A percentile compares a stretch with the other conserved stretches of the same genome.
phyloP scores from a whole-genome alignment of 2,888 invertebrate genomes.

The Heliothis peltigera region DNA sequence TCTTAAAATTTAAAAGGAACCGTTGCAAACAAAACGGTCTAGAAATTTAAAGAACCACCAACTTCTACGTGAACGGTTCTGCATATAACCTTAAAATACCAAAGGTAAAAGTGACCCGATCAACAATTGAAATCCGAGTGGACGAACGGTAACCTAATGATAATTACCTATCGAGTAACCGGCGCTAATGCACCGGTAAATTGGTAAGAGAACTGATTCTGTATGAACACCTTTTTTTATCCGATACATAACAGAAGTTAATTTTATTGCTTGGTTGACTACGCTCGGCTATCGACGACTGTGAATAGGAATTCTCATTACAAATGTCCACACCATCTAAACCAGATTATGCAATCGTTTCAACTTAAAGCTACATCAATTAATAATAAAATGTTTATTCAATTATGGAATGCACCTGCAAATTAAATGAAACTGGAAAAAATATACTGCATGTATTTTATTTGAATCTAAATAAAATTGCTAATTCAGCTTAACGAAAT shows the following conservation, averaged over 20 bases:
- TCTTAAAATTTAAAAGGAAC: background rate
- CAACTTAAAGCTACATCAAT: conserved; percentile 9
- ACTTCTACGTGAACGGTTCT: background rate
- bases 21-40: background rate
- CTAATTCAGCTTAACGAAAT: conserved; percentile 17
- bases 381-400: conserved; percentile 25
- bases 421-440: conserved; percentile 14
- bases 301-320: conserved; percentile 36
- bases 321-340: conserved; percentile 18
- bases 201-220: conserved; percentile 76
- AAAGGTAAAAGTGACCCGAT: conserved; percentile 72
- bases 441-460: conserved; percentile 16
- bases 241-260: conserved; percentile 68
- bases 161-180: conserved; percentile 71
- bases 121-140: conserved; percentile 66
- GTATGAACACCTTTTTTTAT: conserved; percentile 70
- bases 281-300: conserved; percentile 48
- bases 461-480: conserved; percentile 16
- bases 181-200: conserved; percentile 76
- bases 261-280: conserved; percentile 61
- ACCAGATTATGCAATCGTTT: conserved; percentile 28
- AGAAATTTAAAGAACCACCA: background rate
- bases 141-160: conserved; percentile 72
- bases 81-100: conserved; percentile 48
- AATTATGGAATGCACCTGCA: conserved; percentile 11